A percentile compares a stretch with the other conserved stretches of the same genome.
phyloP scores from a whole-genome alignment of 2,888 invertebrate species.

The Eristalis tenax region DNA sequence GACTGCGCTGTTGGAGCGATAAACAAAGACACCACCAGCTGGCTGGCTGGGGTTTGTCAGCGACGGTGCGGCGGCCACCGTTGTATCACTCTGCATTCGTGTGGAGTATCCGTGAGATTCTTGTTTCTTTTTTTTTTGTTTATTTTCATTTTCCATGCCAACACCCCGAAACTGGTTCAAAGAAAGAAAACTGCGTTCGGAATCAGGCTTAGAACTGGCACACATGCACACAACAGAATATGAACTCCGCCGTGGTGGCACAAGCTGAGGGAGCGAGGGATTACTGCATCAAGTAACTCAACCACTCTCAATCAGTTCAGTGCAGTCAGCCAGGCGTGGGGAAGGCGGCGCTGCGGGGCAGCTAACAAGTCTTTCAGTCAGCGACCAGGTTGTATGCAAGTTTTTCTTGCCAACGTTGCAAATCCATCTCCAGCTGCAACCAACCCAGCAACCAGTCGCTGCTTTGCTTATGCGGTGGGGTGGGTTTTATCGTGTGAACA shows the following conservation, averaged over 20 bases:
- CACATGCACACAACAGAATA: constrained; percentile 26
- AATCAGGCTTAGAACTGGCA: constrained; percentile 56
- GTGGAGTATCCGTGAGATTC: neutral
- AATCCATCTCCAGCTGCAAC: constrained; percentile 14
- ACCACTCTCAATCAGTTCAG: constrained; percentile 31
- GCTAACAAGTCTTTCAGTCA: constrained; percentile 21
- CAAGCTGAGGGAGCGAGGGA: neutral
- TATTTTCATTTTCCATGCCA: constrained; percentile 58
- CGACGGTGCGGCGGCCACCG: neutral
- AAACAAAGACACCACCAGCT: constrained; percentile 65
- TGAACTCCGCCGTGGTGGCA: neutral
- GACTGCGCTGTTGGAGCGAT: constrained; percentile 35
- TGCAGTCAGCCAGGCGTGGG: neutral
- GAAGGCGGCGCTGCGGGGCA: neutral
- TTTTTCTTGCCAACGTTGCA: constrained; percentile 44
- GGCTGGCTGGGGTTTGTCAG: constrained; percentile 4
- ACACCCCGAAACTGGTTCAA: constrained; percentile 70
- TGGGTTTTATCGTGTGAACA: neutral
- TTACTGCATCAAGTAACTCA: constrained; percentile 32
- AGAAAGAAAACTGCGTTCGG: constrained; percentile 64
- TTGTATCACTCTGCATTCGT: constrained; percentile 4
- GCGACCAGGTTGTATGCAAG: constrained; percentile 6
- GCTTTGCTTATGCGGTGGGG: neutral
- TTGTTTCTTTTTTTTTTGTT: neutral
- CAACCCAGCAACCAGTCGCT: neutral